Conservation (phyloP, 64 coral and sea anemone genomes). For the Dendrophyllia cribrosa region DNA sequence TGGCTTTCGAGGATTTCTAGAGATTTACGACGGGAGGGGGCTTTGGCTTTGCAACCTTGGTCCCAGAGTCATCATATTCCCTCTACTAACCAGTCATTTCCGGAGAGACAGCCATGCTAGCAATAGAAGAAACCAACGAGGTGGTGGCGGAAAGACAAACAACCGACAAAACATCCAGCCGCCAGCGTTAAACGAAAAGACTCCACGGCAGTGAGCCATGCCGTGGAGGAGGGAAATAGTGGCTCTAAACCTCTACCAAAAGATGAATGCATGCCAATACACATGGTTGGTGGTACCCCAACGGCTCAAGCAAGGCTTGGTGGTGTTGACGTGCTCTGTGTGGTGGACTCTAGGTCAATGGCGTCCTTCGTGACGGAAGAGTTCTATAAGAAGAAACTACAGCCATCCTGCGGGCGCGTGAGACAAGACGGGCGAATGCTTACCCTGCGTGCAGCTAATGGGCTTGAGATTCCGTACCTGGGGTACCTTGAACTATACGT, state of each 20-base stretch:
- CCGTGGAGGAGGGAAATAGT: too few relatives aligned
- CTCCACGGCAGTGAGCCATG: too few relatives aligned
- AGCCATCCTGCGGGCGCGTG: conserved; percentile 33
- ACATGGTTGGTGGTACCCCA: conserved; percentile 45
- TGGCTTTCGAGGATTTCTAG: too few relatives aligned
- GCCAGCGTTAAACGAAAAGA: conserved; percentile 17
- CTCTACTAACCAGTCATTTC: neutral
- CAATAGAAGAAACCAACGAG: neutral
- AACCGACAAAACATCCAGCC: neutral
- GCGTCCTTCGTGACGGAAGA: conserved; percentile 56
- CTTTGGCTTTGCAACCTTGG: too few relatives aligned
- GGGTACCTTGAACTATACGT: conserved; percentile 40
- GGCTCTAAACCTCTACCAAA: too few relatives aligned
- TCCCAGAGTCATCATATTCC: too few relatives aligned
- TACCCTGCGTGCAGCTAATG: conserved; percentile 22
- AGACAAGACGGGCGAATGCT: neutral
- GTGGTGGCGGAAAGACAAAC: neutral
- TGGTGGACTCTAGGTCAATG: conserved; percentile 65
- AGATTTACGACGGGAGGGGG: too few relatives aligned
- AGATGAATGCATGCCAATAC: neutral
- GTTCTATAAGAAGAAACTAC: conserved; percentile 62
- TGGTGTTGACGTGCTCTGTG: conserved; percentile 9
- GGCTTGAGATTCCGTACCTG: conserved; percentile 59
- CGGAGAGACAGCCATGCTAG: neutral
- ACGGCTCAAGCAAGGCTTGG: conserved; percentile 47